phyloP scores from a whole-genome alignment of 2,797 vertebrate species.

The Scolopax bukidnonensis region DNA sequence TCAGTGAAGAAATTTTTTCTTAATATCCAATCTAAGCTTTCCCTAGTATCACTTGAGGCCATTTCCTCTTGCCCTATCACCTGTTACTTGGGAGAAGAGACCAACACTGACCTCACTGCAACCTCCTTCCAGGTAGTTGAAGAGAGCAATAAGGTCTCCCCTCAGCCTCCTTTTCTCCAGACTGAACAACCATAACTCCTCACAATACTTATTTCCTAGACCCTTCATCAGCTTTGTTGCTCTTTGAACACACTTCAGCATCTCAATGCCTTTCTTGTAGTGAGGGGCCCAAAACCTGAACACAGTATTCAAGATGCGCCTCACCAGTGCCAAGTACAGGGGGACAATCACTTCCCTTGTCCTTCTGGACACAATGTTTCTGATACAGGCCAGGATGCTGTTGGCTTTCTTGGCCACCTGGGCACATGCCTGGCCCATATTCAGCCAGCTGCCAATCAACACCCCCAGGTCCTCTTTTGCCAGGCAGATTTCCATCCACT shows the following conservation, averaged over 20 bases:
- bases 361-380: background rate
- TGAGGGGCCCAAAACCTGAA: background rate
- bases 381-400: background rate
- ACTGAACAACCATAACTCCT: background rate
- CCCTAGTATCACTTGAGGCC: background rate
- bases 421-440: background rate
- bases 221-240: background rate
- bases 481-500: background rate
- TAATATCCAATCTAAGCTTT: background rate
- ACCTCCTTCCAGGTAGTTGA: background rate
- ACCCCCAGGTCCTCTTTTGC: too few species aligned
- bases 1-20: background rate
- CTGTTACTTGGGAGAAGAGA: background rate
- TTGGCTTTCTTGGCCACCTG: background rate
- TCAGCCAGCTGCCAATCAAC: background rate
- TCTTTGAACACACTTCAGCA: background rate
- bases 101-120: background rate
- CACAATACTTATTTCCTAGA: background rate
- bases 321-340: background rate
- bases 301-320: background rate
- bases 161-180: background rate
- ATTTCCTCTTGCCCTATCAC: background rate
- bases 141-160: background rate
- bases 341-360: background rate
- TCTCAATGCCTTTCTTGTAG: background rate